phyloP scores from a whole-genome alignment of 1,140 invertebrate genomes.

The Hypothenemus hampei region DNA sequence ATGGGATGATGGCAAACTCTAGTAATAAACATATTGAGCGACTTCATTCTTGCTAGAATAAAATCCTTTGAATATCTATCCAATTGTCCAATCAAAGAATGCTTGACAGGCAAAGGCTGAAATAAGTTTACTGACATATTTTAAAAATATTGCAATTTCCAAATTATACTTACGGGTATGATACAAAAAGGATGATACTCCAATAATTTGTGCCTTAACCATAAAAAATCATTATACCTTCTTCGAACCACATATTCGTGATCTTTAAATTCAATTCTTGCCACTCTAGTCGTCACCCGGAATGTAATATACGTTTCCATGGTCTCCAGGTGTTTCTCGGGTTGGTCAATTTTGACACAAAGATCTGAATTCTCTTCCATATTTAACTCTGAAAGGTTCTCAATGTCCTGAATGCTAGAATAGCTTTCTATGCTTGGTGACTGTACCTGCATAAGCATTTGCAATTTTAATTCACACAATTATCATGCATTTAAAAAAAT shows the following conservation, averaged over 20 bases:
- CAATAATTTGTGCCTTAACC: conserved; percentile 63
- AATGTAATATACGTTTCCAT: conserved; percentile 74
- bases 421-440: conserved; percentile 60
- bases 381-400: conserved; percentile 53
- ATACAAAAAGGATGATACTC: conserved; percentile 64
- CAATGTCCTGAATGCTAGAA: conserved; percentile 55
- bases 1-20: conserved; percentile 58
- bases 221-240: conserved; percentile 73
- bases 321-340: conserved; percentile 71
- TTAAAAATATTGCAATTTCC: conserved; percentile 7
- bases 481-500: conserved; percentile 9
- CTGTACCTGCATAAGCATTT: conserved; percentile 47
- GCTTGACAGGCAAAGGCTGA: conserved; percentile 69
- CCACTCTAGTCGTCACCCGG: conserved; percentile 62
- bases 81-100: conserved; percentile 63
- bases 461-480: conserved; percentile 13
- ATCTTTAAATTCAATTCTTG: conserved; percentile 60
- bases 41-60: conserved; percentile 62
- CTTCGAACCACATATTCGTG: conserved; percentile 64
- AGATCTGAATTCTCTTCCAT: conserved; percentile 56
- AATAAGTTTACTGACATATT: background rate
- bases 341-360: conserved; percentile 67
- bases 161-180: conserved; percentile 56
- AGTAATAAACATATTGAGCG: conserved; percentile 66
- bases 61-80: conserved; percentile 74